Evolutionary conservation across 2,797 vertebrate genomes (phyloP).

Genomic region (Falco rusticolus): DNA sequence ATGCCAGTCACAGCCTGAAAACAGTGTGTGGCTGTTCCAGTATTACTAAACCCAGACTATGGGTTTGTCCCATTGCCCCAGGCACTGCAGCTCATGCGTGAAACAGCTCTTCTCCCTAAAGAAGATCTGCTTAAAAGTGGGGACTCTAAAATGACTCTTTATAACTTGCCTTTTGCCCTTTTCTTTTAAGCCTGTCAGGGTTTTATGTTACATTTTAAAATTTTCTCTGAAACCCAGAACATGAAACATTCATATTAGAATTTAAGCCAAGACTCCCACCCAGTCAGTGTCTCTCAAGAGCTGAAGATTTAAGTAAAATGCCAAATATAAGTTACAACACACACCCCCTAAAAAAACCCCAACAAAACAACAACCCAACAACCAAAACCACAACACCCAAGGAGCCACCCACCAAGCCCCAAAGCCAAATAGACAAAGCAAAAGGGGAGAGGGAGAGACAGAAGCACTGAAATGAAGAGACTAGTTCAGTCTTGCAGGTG

Average conservation of each 20-base stretch:
- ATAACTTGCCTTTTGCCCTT: not conserved
- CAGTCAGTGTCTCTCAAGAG: not conserved
- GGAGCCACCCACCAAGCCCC: conserved; percentile 31
- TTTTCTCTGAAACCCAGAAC: not conserved
- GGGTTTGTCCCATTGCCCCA: conserved; percentile 13
- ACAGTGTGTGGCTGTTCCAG: not conserved
- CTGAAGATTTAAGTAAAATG: not conserved
- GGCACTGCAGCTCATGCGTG: not conserved
- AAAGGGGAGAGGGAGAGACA: not conserved
- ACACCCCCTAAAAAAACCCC: not conserved
- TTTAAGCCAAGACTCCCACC: conserved; percentile 5
- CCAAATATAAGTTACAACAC: not conserved
- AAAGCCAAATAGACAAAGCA: not conserved
- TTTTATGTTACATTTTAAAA: not conserved
- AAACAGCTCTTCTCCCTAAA: not conserved
- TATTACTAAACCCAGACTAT: not conserved
- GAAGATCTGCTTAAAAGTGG: not conserved
- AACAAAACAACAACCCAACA: not conserved
- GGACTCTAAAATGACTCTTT: not conserved
- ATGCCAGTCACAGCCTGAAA: not conserved
- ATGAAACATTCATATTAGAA: not conserved
- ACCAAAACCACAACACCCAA: not conserved
- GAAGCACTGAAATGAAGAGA: not conserved
- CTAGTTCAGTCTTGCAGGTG: conserved; percentile 11
- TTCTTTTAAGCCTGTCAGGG: not conserved